Conservation (phyloP, 2,888 invertebrate genomes). For the Pterostichus madidus region DNA sequence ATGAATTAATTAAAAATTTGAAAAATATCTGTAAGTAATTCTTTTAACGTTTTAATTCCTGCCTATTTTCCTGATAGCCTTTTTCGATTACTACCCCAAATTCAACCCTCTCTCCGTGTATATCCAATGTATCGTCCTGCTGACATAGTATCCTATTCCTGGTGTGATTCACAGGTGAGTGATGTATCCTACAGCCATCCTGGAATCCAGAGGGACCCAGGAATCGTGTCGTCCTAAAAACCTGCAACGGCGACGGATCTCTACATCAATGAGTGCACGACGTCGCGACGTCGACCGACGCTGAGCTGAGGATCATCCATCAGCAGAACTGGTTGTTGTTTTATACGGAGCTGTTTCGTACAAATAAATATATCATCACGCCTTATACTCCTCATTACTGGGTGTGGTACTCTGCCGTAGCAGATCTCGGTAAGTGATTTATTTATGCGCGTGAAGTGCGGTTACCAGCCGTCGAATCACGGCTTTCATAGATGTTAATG, state of each 20-base stretch:
- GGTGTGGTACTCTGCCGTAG: too few species aligned
- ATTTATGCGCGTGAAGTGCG: too few species aligned
- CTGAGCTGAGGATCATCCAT: neutral
- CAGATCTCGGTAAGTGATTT: too few species aligned
- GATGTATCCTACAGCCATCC: neutral
- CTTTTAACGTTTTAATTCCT: too few species aligned
- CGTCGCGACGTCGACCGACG: neutral
- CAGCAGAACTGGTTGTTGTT: neutral
- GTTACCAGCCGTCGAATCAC: too few species aligned
- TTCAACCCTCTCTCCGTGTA: neutral
- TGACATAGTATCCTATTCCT: neutral
- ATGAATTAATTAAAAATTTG: too few species aligned
- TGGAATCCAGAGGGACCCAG: neutral
- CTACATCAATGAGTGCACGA: neutral
- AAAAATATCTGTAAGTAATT: too few species aligned
- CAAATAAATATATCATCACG: too few species aligned
- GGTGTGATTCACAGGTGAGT: neutral
- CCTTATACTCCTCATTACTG: too few species aligned
- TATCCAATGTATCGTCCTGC: neutral
- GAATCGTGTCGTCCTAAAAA: constrained; percentile 5
- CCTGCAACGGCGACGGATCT: neutral
- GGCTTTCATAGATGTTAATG: too few species aligned
- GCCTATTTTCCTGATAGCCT: too few species aligned
- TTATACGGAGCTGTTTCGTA: too few species aligned
- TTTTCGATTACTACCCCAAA: neutral